Base-by-base conservation (phyloP, 2,797 vertebrate species). In the Sebastes iracundus region DNA sequence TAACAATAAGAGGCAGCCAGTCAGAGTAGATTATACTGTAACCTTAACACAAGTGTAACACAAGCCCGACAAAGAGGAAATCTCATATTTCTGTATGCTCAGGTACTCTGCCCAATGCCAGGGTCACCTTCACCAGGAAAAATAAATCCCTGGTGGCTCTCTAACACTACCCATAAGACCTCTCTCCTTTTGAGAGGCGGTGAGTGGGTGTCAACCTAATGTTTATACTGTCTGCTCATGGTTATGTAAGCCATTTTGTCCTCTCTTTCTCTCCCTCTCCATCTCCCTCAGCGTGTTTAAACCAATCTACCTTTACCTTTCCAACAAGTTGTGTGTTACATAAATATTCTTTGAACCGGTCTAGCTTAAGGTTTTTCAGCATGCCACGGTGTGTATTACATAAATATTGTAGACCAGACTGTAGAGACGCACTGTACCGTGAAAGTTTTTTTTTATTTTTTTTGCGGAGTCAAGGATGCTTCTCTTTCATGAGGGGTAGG, bases 31-130 rank as follows among this genome's bases (percentile, higher is more conserved):
- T 90, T 82, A 88, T 80, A 72, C 81, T 84, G 87, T 92, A 93
- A 92, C 91, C 85, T 83, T 92, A 93, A 92, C 82, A 84, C 72
- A 75, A 70, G 85, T 82, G 92, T 91, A 93, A 93, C 91, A 87
- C 75, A 90, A 94, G 85, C 87, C 87, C 32, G 52, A 80, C 86
- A 87, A 77, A 90, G 82, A 91, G 92, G 91, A 92, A 93, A 93
- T 94, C 91, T 95, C 93, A 90, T 91, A 93, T 95, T 94, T 95
- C 93, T 93, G 87, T 93, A 88, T 82, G 89, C 94, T 93, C 92
- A 93, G 93, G 94, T 94, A 86, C 92, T 94, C 87, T 90, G 82
- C 87, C 88, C 89, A 87, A 86, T 87, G 87, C 89, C 90, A 92
- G 92, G 93, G 93, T 95, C 95, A 95, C 94, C 94, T 95, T 94